Evolutionary conservation across 92 coral and sea anemone species (phyloP).

Genomic region (Epizoanthus fatuus): DNA sequence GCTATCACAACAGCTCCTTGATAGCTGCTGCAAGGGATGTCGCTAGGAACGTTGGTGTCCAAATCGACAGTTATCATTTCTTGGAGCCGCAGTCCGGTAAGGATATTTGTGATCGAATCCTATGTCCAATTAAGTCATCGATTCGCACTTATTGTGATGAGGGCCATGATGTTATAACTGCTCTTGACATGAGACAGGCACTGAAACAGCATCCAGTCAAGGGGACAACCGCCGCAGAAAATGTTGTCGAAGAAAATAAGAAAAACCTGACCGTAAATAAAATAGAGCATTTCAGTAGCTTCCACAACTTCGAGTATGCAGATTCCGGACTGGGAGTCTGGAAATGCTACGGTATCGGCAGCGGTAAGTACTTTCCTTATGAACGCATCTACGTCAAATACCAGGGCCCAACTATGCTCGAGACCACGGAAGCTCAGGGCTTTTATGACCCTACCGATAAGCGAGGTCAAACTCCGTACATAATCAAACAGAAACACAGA

Average conservation of each 20-base stretch:
- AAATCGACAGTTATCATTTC: slow-evolving; percentile 78
- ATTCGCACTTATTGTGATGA: slow-evolving; percentile 80
- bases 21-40: slow-evolving; percentile 76
- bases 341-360: no score
- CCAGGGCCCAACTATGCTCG: slow-evolving; percentile 1
- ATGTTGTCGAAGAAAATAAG: slow-evolving; percentile 59
- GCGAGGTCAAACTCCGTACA: slow-evolving; percentile 37
- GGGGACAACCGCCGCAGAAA: slow-evolving; percentile 83
- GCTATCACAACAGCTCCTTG: slow-evolving; percentile 79
- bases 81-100: no score
- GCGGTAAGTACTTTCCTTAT: no score
- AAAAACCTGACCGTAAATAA: slow-evolving; percentile 59
- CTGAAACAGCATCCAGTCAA: slow-evolving; percentile 74
- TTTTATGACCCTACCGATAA: background rate
- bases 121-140: slow-evolving; percentile 69
- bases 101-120: no score
- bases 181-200: slow-evolving; percentile 81
- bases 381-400: no score
- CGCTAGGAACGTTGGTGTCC: slow-evolving; percentile 67
- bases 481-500: background rate
- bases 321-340: slow-evolving; percentile 55
- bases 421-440: slow-evolving; percentile 50
- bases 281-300: slow-evolving; percentile 1
- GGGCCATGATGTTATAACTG: slow-evolving; percentile 71
- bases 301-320: slow-evolving; percentile 74